Evolutionary conservation across 2,113 vertebrate species (phyloP), one percentile per base, ranked within the genome.

Genomic region (Gorsachius goisagi): DNA sequence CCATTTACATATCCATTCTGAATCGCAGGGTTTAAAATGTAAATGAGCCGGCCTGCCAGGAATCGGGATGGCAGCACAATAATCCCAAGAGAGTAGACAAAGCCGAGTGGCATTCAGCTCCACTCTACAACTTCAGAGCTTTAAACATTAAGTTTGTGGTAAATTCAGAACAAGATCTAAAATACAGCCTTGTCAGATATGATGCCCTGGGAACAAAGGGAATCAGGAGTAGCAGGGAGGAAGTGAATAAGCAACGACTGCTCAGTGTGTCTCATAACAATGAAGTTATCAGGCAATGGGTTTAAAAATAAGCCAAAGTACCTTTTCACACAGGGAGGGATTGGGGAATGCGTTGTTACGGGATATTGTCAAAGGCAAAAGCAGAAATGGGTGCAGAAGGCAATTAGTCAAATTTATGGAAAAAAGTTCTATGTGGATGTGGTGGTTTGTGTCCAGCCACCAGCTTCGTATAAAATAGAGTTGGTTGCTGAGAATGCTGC

Each of bases 161-260:
- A 71, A 89, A 90, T 80, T 71, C 94, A 90, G 93, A 81, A 50
- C 68, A 86, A 89, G 80, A 81, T 74, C 68, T 86, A 78, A 92
- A 93, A 71, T 84, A 55, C n/a, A 87, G 68, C 45, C 60, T 84
- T 74, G 86, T 88, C 86, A 92, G 63, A 74, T 33, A 59, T 47
- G 95, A 64, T 81, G 63, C 12, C 18, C 47, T 22, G 69, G 80
- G 68, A 95, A 96, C 76, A 96, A 81, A 71, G 27, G 84, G 53
- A 90, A 90, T 81, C 68, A 5, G 5, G 47, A 93, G 37, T 87
- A 94, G 95, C 86, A 71, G 68, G 79, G 63, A 76, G 80, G 76
- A 93, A 84, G 83, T 92, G 93, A 95, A 84, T 89, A 90, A 80
- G 60, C 64, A 84, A 10, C 39, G 86, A 86, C 89, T 89, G 33